These are phyloP conservation scores for Disparrhopalites patrizii DNA, from an alignment of 2,888 invertebrate genomes.

Conservation along the genomic window DNA sequence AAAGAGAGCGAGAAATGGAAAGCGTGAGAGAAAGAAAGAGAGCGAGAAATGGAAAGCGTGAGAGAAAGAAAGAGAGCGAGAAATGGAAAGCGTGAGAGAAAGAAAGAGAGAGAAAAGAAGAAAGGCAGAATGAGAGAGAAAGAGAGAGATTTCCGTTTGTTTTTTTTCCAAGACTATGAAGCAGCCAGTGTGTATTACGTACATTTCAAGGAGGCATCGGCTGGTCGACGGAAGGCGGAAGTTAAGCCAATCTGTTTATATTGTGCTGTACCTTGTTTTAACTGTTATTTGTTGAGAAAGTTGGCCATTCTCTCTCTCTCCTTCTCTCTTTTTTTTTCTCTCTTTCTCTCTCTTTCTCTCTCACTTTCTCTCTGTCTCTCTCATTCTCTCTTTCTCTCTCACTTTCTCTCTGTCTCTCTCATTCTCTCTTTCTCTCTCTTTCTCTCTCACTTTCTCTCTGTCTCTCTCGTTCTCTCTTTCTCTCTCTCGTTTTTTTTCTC, in stretches of 20 bases:
- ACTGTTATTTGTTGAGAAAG: slow-evolving; percentile 23
- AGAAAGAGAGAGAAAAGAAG: neutral
- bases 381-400: neutral
- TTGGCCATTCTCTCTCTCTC: slow-evolving; percentile 1
- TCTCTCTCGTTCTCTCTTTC: no score
- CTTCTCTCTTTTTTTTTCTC: neutral
- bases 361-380: no score
- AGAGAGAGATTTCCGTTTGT: neutral
- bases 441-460: no score
- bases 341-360: neutral
- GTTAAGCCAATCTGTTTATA: slow-evolving; percentile 17
- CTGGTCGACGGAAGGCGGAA: no score
- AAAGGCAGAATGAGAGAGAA: neutral
- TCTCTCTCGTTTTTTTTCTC: no score
- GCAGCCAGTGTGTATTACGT: no score
- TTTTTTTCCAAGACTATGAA: no score
- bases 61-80: neutral
- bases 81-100: neutral
- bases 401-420: no score
- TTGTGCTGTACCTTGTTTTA: slow-evolving; percentile 10
- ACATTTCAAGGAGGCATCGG: no score
- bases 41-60: neutral
- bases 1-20: neutral
- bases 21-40: neutral
- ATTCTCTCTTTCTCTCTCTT: slow-evolving; percentile 4